Evolutionary conservation across 2,888 invertebrate species (phyloP), one percentile per base, ranked within the genome.

Genomic region (Agriotes lineatus): DNA sequence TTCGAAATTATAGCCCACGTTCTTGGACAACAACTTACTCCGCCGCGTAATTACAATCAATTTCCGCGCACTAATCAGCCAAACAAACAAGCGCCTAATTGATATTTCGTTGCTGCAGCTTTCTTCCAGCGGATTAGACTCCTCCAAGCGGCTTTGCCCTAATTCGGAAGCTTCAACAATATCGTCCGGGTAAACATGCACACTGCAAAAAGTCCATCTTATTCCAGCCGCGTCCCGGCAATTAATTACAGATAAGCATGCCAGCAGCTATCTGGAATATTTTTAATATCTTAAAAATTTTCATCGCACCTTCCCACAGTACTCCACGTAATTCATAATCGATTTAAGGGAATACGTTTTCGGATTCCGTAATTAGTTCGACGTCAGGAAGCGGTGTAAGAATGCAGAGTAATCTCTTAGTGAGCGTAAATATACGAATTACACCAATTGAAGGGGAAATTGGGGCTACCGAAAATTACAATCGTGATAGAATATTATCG

Each of bases 1-100:
- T 20, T 44, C 45, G 30, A 35, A 63, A 63, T 63, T 56, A 63
- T 37, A 25, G 18, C 63, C 16, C 19, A 44, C 63, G 33, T 52
- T 52, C 4, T 14, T 44, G 63, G 12, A 45, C 18, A 22, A 18
- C 56, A 56, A 45, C 30, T 18, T 61, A 37, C 30, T 35, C 20
- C 2, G 1, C 14, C 25, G 6, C 12, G 35, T 33, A 60, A 60
- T 50, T 60, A 48, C 35, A 60, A 60, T 48, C 45, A 48, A 48
- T 58, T 60, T 48, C 14, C 4, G 14, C 16, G 42, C 16, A 16
- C 16, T 42, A 42, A 14, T 18, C 18, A 14, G 16, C 6, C 12
- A 42, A 42, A 42, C 37, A 39, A 39, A 12, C 4, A 39, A n/a
- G n/a, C 10, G 2, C 14, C 14, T 39, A 19, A 19, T 18, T 19